A percentile compares a stretch with the other conserved stretches of the same genome.
Evolutionary conservation across 2,797 vertebrate species (phyloP).

Genomic region (Syndactyla subalaris): DNA sequence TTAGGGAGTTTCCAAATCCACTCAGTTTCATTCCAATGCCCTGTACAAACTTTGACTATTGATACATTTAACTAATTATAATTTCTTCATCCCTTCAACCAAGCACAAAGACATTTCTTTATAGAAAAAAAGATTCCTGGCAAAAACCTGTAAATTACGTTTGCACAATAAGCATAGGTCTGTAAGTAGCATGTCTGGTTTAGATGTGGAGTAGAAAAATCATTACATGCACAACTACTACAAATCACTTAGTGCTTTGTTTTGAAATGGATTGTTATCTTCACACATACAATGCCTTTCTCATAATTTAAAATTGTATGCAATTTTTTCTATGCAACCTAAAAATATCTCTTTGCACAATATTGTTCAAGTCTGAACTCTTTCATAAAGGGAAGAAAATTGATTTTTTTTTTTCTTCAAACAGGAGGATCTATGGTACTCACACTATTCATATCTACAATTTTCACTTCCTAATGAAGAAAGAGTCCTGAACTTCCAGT

Average conservation of each 20-base stretch:
- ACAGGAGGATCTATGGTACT: background rate
- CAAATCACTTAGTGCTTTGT: background rate
- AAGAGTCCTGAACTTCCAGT: background rate
- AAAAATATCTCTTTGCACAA: background rate
- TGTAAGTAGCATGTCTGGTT: background rate
- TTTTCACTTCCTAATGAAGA: background rate
- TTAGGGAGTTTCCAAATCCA: background rate
- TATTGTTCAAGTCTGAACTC: background rate
- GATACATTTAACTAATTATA: background rate
- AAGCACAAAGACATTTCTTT: background rate
- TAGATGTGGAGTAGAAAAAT: background rate
- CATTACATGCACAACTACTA: fast-evolving
- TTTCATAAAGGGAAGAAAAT: background rate
- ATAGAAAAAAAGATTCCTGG: background rate
- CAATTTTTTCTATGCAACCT: background rate
- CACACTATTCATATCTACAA: fast-evolving
- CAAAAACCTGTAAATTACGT: background rate
- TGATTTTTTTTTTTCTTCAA: background rate
- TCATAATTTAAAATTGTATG: background rate
- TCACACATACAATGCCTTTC: background rate
- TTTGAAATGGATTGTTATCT: background rate
- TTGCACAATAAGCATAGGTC: background rate
- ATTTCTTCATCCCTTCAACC: background rate
- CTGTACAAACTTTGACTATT: background rate
- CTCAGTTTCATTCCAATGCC: fast-evolving